Base-by-base conservation (phyloP, 2,888 invertebrate species). In the Blastobasis lacticolella region DNA sequence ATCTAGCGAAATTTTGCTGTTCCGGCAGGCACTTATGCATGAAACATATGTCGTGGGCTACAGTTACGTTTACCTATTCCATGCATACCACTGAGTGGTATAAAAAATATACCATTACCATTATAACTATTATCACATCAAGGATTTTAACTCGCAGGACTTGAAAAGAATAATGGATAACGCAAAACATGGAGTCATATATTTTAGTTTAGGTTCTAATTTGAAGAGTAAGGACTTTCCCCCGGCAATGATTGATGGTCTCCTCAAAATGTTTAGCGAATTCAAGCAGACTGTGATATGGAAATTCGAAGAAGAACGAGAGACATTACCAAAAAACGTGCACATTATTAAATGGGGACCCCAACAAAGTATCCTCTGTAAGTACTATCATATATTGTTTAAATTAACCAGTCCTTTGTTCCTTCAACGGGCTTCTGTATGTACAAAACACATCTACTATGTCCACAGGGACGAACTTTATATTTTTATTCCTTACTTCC, bases 181-280 rank as follows among this genome's bases (percentile, higher is more conserved):
- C 4, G 67, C 81, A 1, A 63, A 69, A 38, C 51, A 81, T 48
- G 83, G 83, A 0, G 73, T 78, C 0, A 73, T 85, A 41, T 78
- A 73, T 60, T 83, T 86, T 58, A 83, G 81, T 54, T 67, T 84
- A 67, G 83, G 85, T 4, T 75, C 81, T 0, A 75, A 73, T 47
- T 58, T 80, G 10, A 65, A 70, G 47, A 75, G 75, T 49, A 67
- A 66, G 6, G 55, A 64, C 0, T 62, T 82, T 57, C 70, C 78
- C 1, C 63, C 64, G 6, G 59, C 61, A 45, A 48, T 68, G 6
- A 70, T 68, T 49, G 55, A 55, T 9, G 61, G 58, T 0, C 56
- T 84, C 5, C 41, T 83, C 0, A 60, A 67, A 41, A 69, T 73
- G n/a, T 81, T 86, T 55, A 63, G 69, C 1, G 63, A 63, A 45